Conservation (phyloP, 35 echinoderm and acorn worm species). For the Ptychodera flava region DNA sequence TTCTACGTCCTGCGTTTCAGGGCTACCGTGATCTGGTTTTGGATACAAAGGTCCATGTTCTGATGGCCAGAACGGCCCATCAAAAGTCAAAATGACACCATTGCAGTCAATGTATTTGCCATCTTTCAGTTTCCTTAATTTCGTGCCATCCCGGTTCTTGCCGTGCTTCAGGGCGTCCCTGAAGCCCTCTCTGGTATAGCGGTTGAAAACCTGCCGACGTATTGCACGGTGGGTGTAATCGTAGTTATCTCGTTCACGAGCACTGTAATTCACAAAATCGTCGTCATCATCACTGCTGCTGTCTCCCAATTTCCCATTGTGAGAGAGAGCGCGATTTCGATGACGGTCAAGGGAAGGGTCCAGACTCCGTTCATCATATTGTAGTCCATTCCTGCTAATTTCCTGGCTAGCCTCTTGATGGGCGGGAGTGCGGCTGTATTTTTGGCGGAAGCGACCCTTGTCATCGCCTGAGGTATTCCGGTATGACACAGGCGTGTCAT, state of each 20-base stretch:
- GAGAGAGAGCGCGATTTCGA: conserved; percentile 13
- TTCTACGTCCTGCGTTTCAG: conserved; percentile 28
- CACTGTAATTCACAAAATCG: background rate
- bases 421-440: background rate
- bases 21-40: conserved; percentile 77
- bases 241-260: background rate
- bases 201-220: conserved; percentile 26
- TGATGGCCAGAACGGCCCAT: conserved; percentile 97
- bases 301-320: background rate
- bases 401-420: background rate
- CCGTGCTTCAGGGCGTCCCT: conserved; percentile 53
- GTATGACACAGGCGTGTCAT: background rate
- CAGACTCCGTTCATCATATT: background rate
- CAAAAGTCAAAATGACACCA: conserved; percentile 69
- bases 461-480: background rate
- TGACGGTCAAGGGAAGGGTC: background rate
- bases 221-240: background rate
- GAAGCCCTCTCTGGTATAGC: conserved; percentile 76
- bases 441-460: background rate
- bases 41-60: conserved; percentile 85
- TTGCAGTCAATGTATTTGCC: conserved; percentile 81
- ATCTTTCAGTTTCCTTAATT: conserved; percentile 68
- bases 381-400: background rate
- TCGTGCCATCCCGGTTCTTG: conserved; percentile 27
- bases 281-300: conserved; percentile 8